Percentiles rank a stretch among this genome's conserved stretches.
Conservation (phyloP, 1,140 invertebrate species). For the Diploscapter pachys region DNA sequence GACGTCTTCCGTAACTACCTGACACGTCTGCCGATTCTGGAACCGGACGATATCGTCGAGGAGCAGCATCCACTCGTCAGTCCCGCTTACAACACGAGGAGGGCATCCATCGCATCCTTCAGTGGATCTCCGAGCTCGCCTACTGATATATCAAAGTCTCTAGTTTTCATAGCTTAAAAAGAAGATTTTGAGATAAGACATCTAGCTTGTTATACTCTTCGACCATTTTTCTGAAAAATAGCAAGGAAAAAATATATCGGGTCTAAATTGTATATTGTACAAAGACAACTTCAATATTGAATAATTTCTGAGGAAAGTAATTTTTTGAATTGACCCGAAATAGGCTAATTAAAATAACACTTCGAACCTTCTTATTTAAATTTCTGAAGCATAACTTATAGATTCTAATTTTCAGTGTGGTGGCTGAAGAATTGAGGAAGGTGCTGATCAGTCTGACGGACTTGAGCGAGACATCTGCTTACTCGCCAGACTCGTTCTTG, state of each 20-base stretch:
- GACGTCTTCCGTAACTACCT: slow-evolving; percentile 24
- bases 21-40: slow-evolving; percentile 20
- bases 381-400: not conserved
- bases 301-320: no score
- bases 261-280: no score
- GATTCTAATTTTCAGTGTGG: slow-evolving; percentile 1
- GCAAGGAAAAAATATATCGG: no score
- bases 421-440: slow-evolving; percentile 24
- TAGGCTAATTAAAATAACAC: no score
- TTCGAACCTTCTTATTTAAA: no score
- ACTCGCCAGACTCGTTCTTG: slow-evolving; percentile 16
- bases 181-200: not conserved
- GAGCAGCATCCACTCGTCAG: not conserved
- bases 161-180: no score
- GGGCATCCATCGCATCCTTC: not conserved
- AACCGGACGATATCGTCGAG: slow-evolving; percentile 19
- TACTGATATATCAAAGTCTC: no score
- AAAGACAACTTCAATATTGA: no score
- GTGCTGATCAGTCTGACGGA: not conserved
- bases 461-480: not conserved
- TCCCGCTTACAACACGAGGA: slow-evolving; percentile 8
- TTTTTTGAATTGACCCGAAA: no score
- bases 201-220: not conserved
- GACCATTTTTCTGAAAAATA: no score
- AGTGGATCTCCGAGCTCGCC: no score